Conservation (phyloP, 2,113 vertebrate species). For the Brevimyrus niger region DNA sequence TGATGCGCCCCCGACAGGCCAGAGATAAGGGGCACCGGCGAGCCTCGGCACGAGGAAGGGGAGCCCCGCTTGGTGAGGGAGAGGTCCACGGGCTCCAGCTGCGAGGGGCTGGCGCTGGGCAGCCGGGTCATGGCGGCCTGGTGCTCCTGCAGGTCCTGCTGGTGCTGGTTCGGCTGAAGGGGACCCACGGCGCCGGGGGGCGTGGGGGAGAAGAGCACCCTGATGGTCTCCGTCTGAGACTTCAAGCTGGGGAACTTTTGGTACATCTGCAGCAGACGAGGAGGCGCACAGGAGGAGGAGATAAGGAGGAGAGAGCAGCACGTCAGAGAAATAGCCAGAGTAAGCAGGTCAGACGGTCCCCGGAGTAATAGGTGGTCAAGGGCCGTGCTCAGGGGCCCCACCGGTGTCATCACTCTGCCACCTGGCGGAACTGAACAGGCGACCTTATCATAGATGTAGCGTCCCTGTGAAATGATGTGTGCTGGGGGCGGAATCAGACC, state of each 20-base stretch:
- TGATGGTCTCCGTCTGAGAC: constrained; percentile 42
- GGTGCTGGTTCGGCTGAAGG: constrained; percentile 39
- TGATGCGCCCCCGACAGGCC: constrained; percentile 41
- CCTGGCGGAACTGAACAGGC: neutral
- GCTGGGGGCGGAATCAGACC: neutral
- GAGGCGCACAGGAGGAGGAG: neutral
- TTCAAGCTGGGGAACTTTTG: constrained; percentile 45
- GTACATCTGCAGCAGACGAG: constrained; percentile 22
- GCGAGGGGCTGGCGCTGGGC: constrained; percentile 61
- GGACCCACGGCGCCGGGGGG: neutral
- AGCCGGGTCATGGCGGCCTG: constrained; percentile 35
- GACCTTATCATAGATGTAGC: neutral
- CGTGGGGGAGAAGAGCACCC: constrained; percentile 51
- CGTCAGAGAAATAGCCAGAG: neutral
- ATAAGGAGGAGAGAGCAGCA: neutral
- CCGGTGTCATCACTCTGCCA: neutral
- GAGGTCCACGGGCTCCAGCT: constrained; percentile 91
- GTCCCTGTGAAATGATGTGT: neutral
- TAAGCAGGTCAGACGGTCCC: neutral
- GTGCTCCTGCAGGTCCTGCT: constrained; percentile 24
- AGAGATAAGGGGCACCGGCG: constrained; percentile 62
- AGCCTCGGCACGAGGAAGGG: constrained; percentile 61
- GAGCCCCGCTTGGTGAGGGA: constrained; percentile 83
- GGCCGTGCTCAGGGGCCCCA: too few relatives aligned
- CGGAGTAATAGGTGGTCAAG: neutral